Base-by-base conservation (phyloP, 2,797 vertebrate genomes). In the Mormyrus proboscirostris region DNA sequence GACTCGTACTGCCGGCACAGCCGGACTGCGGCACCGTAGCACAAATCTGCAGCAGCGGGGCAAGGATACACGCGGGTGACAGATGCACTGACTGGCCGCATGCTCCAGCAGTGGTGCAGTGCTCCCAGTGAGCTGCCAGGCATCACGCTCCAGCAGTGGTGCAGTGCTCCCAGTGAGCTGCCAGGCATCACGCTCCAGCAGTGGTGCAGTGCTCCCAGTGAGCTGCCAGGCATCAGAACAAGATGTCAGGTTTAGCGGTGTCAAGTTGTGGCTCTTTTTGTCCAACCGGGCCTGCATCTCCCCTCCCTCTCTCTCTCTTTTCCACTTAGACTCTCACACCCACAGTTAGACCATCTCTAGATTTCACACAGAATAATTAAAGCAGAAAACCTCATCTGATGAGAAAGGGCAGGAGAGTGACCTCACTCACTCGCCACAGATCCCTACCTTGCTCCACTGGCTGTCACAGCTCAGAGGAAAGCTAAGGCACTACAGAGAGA, bases 361-460 rank as follows among this genome's bases (percentile, higher is more conserved):
- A 89, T 89, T 82, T 85, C 88, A 50, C 19, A 69, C 69, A 49
- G 82, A 87, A 33, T 53, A 82, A 90, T 86, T 89, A 79, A 89
- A 89, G 83, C 90, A 87, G 88, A 83, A 90, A 88, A 86, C 87
- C 89, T 88, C 62, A 49, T 50, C 86, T 47, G 88, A 85, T 87
- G 65, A 86, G 53, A 10, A 49, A 89, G 73, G 62, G 51, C 73
- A 38, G 2, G 8, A 51, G 55, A 38, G 73, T 73, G 49, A 76
- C 41, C 38, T 65, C 86, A 62, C 49, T 33, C 79, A 53, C 14
- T 44, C 44, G 10, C 59, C n/a, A 38, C 41, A 7, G n/a, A 10
- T 22, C 3, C 49, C 49, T 19, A 10, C 14, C 9, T 19, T 2
- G 10, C 10, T 50, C 9, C 65, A n/a, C 88, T 82, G 10, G 7